Percentiles rank a stretch among this genome's conserved stretches.
These are phyloP conservation scores for Eurois occulta DNA, from an alignment of 2,888 invertebrate species.

Conservation along the genomic window DNA sequence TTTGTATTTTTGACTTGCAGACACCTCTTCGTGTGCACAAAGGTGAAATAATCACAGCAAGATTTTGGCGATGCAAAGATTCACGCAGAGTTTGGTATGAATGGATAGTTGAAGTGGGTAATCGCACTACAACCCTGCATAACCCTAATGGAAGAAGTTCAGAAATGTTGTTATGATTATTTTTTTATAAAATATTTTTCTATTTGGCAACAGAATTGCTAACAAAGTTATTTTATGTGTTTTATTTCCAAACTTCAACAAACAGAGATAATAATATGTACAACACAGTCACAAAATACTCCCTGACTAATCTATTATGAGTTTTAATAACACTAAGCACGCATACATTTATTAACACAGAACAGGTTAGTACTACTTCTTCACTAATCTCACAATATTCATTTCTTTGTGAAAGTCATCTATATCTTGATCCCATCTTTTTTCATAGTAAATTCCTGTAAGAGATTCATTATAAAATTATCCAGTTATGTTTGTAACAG, in stretches of 20 bases:
- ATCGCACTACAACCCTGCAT: slow-evolving; percentile 79
- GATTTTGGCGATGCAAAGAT: slow-evolving; percentile 96
- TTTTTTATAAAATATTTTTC: slow-evolving; percentile 41
- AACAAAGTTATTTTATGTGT: slow-evolving; percentile 31
- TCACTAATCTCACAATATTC: slow-evolving; percentile 92
- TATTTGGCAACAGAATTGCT: slow-evolving; percentile 51
- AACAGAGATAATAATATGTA: slow-evolving; percentile 4
- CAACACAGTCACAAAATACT: slow-evolving; percentile 29
- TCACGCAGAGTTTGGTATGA: slow-evolving; percentile 98
- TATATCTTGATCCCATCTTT: slow-evolving; percentile 97
- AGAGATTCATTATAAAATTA: slow-evolving; percentile 13
- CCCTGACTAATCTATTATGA: not conserved
- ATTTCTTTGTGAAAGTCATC: slow-evolving; percentile 95
- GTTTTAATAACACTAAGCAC: not conserved
- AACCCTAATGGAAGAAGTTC: slow-evolving; percentile 85
- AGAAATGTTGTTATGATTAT: slow-evolving; percentile 84
- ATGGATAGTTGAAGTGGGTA: slow-evolving; percentile 92
- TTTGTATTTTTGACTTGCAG: slow-evolving; percentile 79
- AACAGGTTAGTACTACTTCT: slow-evolving; percentile 61
- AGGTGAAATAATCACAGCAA: slow-evolving; percentile 93
- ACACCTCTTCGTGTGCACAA: slow-evolving; percentile 93
- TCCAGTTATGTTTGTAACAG: not conserved
- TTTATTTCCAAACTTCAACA: slow-evolving; percentile 36
- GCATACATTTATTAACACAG: slow-evolving; percentile 10
- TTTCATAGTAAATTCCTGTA: slow-evolving; percentile 95